Evolutionary conservation across 1,140 invertebrate genomes (phyloP).

Genomic region (Eurosta solidaginis): DNA sequence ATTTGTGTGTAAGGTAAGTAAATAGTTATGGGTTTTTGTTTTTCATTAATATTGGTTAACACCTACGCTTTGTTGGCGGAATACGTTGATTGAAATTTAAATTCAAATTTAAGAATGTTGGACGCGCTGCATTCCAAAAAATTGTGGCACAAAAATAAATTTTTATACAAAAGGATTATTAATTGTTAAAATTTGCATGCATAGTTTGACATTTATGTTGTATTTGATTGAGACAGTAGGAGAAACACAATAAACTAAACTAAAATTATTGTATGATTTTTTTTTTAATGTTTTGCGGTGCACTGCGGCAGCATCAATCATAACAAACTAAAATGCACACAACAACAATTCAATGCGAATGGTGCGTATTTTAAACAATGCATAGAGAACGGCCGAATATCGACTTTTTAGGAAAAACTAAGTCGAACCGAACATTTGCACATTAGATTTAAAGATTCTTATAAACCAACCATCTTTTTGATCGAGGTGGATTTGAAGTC

Average conservation of each 20-base stretch:
- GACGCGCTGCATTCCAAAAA: conserved; percentile 83
- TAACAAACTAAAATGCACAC: background rate
- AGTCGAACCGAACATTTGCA: too few relatives aligned
- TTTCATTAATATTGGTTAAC: conserved; percentile 25
- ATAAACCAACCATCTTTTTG: too few relatives aligned
- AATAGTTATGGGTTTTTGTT: background rate
- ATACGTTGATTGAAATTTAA: conserved; percentile 89
- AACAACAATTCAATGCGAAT: conserved; percentile 27
- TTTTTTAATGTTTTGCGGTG: conserved; percentile 13
- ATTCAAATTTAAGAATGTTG: conserved; percentile 94
- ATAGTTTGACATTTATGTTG: background rate
- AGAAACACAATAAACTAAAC: conserved; percentile 29
- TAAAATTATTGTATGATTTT: background rate
- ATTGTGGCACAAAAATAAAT: background rate
- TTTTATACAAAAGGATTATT: conserved; percentile 14
- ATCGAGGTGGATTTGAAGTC: too few relatives aligned
- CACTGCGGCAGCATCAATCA: background rate
- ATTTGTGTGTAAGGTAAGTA: background rate
- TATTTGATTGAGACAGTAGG: background rate
- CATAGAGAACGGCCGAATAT: too few relatives aligned
- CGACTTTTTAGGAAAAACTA: too few relatives aligned
- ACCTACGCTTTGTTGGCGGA: conserved; percentile 83
- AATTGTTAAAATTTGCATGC: background rate
- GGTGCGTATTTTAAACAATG: background rate
- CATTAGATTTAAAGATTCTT: too few relatives aligned